phyloP scores from a whole-genome alignment of 2,888 invertebrate genomes.

The Patella ulyssiponensis region DNA sequence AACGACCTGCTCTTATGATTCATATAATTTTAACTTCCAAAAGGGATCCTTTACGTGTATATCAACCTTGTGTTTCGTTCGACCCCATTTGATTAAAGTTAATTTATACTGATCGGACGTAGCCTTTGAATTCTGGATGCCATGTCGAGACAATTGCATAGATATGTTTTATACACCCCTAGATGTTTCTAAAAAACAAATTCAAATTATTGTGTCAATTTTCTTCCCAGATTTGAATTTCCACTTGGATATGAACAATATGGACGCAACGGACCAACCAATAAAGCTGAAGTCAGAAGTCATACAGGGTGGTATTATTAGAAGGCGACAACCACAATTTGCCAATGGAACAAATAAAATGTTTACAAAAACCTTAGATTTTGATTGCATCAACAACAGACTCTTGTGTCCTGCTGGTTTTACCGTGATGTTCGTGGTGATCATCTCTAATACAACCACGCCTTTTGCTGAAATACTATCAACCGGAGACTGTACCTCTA shows the following conservation, averaged over 20 bases:
- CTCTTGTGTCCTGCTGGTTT: conserved; percentile 20
- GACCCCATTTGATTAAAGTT: no score
- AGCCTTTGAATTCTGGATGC: no score
- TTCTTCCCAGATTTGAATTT: neutral
- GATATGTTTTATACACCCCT: no score
- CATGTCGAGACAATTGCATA: no score
- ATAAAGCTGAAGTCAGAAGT: neutral
- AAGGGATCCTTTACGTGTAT: no score
- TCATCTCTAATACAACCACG: neutral
- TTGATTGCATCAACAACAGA: conserved; percentile 17
- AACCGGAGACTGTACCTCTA: neutral
- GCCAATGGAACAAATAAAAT: neutral
- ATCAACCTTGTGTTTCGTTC: no score
- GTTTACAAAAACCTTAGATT: conserved; percentile 8
- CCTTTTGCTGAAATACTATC: neutral
- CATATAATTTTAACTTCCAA: no score
- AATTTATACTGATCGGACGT: no score
- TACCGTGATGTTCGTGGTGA: conserved; percentile 14
- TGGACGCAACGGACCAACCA: no score
- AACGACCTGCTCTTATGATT: no score
- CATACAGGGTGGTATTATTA: neutral
- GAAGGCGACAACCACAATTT: neutral
- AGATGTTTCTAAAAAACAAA: no score
- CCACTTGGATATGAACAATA: neutral
- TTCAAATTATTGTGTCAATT: no score